Evolutionary conservation across 1,140 invertebrate species (phyloP).

Genomic region (Trachymyrmex septentrionalis): DNA sequence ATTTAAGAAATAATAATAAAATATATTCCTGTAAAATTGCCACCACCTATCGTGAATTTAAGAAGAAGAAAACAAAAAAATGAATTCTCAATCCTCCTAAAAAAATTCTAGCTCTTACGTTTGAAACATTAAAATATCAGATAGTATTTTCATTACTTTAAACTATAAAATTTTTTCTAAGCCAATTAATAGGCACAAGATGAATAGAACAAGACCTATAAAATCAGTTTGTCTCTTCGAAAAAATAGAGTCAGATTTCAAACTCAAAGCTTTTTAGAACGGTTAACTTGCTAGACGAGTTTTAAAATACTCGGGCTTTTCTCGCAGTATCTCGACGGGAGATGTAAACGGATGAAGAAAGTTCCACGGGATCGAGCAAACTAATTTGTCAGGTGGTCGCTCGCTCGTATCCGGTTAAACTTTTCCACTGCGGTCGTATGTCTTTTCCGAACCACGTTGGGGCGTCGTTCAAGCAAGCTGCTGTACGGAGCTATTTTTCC

Average conservation of each 20-base stretch:
- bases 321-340: conserved; percentile 25
- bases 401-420: conserved; percentile 58
- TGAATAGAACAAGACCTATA: not conserved
- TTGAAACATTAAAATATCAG: not conserved
- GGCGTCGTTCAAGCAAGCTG: conserved; percentile 21
- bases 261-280: not conserved
- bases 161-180: not conserved
- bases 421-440: conserved; percentile 49
- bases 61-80: conserved; percentile 5
- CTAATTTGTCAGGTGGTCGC: conserved; percentile 59
- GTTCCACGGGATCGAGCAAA: conserved; percentile 46
- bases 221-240: conserved; percentile 1
- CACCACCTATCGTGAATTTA: not conserved
- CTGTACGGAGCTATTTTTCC: conserved; percentile 13
- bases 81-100: not conserved
- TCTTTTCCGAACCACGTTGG: conserved; percentile 36
- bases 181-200: not conserved
- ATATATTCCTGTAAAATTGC: not conserved
- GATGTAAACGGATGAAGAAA: conserved; percentile 62
- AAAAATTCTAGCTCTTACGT: not conserved
- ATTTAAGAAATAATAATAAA: not conserved
- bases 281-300: conserved; percentile 6
- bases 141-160: not conserved
- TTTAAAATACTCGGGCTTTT: conserved; percentile 3
- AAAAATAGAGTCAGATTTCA: not conserved